A percentile compares a stretch with the other conserved stretches of the same genome.
Conservation (phyloP, 2,113 vertebrate species). For the Lagenorhynchus albirostris region DNA sequence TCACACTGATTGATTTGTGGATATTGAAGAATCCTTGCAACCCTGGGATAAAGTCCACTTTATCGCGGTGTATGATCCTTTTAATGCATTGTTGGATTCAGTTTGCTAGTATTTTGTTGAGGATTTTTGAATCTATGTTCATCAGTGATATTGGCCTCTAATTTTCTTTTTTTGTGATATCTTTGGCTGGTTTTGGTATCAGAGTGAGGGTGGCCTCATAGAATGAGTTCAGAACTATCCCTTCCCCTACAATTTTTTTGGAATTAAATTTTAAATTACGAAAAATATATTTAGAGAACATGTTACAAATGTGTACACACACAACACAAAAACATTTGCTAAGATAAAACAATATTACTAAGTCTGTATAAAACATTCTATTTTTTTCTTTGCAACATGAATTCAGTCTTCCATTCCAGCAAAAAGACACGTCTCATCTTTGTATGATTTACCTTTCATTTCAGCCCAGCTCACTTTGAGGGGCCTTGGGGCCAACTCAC, state of each 20-base stretch:
- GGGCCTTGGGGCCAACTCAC: neutral
- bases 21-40: neutral
- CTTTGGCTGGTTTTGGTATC: neutral
- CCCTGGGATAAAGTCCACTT: neutral
- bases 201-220: neutral
- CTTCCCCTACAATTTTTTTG: neutral
- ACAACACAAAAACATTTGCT: neutral
- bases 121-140: neutral
- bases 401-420: neutral
- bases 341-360: neutral
- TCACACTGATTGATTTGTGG: neutral
- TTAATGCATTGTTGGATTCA: neutral
- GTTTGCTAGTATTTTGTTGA: neutral
- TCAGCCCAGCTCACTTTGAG: neutral
- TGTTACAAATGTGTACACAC: neutral
- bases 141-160: neutral
- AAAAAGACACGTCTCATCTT: neutral
- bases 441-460: neutral
- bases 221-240: neutral
- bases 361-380: neutral
- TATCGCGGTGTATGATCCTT: neutral
- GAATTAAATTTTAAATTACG: neutral
- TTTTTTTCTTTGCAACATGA: neutral
- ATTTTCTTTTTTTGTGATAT: neutral
- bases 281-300: neutral